phyloP scores from a whole-genome alignment of 2,113 vertebrate genomes.

The Menura novaehollandiae region DNA sequence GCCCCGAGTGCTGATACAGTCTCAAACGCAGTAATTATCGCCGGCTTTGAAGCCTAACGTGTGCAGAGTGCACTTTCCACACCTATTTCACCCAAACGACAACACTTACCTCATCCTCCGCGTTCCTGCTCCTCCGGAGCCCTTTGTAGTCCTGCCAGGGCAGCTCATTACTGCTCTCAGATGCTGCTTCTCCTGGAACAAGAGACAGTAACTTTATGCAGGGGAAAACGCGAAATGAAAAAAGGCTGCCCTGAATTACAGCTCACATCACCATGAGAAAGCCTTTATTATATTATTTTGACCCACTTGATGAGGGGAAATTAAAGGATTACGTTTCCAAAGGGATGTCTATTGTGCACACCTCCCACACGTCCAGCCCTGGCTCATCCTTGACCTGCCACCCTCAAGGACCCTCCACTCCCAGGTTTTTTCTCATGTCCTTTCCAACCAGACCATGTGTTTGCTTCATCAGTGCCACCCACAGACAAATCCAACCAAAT shows the following conservation, averaged over 20 bases:
- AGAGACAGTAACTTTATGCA: conserved; percentile 6
- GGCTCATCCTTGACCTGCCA: conserved; percentile 29
- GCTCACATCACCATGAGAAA: conserved; percentile 65
- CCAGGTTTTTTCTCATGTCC: conserved; percentile 16
- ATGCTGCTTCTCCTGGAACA: background rate
- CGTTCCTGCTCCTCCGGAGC: background rate
- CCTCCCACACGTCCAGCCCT: background rate
- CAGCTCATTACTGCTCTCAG: conserved; percentile 13
- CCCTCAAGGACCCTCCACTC: background rate
- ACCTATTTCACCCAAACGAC: conserved; percentile 52
- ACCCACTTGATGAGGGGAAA: conserved; percentile 59
- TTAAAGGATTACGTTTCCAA: conserved; percentile 76
- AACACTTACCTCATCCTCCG: background rate
- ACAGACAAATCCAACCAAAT: conserved; percentile 50
- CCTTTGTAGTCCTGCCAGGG: conserved; percentile 64
- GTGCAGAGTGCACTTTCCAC: conserved; percentile 42
- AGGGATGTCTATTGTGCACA: background rate
- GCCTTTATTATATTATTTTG: conserved; percentile 36
- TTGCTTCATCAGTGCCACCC: background rate
- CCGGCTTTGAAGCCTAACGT: conserved; percentile 52
- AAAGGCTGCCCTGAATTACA: conserved; percentile 22
- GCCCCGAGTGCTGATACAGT: conserved; percentile 14
- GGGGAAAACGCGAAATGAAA: background rate
- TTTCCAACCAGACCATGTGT: conserved; percentile 45
- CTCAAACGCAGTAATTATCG: conserved; percentile 39